Conservation (phyloP, 1,140 invertebrate genomes). For the Aphis craccivora region DNA sequence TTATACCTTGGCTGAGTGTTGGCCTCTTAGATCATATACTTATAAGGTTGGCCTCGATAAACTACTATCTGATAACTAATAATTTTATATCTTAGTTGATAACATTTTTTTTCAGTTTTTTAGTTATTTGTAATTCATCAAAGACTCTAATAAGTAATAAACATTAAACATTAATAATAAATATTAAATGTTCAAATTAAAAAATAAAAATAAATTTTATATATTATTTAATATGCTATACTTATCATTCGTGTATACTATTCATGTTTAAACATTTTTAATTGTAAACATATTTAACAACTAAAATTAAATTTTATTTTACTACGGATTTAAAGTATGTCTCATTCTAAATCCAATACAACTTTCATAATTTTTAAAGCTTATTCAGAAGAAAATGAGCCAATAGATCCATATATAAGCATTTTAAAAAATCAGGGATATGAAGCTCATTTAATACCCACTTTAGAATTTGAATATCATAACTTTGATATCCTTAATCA, state of each 20-base stretch:
- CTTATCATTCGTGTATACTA: too few relatives aligned
- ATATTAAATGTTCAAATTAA: background rate
- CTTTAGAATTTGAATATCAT: constrained; percentile 50
- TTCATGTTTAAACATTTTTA: background rate
- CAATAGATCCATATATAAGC: constrained; percentile 24
- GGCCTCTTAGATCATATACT: too few relatives aligned
- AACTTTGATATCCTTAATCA: constrained; percentile 16
- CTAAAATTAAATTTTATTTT: background rate
- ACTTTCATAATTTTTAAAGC: constrained; percentile 48
- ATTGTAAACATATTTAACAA: background rate
- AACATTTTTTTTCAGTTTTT: background rate
- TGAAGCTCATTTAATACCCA: constrained; percentile 10
- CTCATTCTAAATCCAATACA: background rate
- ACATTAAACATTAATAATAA: background rate
- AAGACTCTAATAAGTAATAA: background rate
- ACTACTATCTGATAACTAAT: background rate
- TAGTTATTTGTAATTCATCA: background rate
- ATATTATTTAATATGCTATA: too few relatives aligned
- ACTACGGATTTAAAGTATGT: background rate
- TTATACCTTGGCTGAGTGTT: too few relatives aligned
- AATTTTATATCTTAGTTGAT: background rate
- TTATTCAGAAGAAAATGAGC: constrained; percentile 31
- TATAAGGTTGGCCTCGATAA: too few relatives aligned
- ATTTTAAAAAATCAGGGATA: constrained; percentile 10
- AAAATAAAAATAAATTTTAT: background rate